phyloP scores from a whole-genome alignment of 2,797 vertebrate genomes.

The Threskiornis aethiopicus region DNA sequence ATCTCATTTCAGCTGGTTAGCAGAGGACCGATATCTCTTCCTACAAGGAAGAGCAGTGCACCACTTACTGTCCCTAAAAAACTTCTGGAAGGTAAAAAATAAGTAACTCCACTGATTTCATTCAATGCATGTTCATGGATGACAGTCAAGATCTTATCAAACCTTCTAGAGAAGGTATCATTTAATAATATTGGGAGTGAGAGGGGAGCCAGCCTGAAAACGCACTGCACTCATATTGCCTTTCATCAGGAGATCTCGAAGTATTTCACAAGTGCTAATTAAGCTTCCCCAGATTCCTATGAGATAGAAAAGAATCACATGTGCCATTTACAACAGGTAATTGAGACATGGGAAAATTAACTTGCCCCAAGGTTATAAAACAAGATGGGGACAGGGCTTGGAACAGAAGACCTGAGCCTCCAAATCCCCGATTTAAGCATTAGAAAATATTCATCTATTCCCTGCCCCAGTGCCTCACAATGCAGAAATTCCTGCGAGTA shows the following conservation, averaged over 20 bases:
- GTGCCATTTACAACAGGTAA: background rate
- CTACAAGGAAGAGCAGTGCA: background rate
- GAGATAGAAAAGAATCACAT: background rate
- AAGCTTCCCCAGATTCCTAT: background rate
- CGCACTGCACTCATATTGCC: background rate
- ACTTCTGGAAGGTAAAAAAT: no score
- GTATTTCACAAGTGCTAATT: background rate
- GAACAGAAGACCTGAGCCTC: background rate
- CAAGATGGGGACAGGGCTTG: background rate
- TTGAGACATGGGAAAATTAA: background rate
- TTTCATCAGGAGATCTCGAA: background rate
- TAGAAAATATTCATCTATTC: background rate
- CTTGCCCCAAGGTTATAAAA: background rate
- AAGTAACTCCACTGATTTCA: background rate
- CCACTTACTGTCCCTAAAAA: no score
- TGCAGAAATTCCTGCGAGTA: rapidly evolving
- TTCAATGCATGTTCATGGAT: background rate
- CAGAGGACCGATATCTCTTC: background rate
- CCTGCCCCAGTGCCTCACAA: background rate
- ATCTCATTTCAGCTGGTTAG: background rate
- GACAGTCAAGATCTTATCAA: background rate
- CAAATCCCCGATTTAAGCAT: background rate
- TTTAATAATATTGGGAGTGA: background rate
- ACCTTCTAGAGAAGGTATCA: background rate
- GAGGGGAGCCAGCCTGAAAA: background rate